Percentiles rank a stretch among this genome's conserved stretches.
Conservation (phyloP, 2,888 invertebrate species). For the Lottia gigantea region DNA sequence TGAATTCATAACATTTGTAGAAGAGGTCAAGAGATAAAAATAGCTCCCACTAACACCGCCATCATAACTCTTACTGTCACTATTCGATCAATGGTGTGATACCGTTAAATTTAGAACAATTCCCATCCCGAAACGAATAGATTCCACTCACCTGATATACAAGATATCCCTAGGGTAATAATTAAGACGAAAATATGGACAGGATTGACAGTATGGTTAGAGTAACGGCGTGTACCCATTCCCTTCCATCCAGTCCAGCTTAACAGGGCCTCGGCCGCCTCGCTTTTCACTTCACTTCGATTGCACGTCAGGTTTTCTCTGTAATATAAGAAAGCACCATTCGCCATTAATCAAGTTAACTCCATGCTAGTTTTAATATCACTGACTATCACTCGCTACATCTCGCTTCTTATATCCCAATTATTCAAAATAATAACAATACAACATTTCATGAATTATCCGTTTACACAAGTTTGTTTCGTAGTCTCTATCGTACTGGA, state of each 20-base stretch:
- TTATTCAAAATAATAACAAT: constrained; percentile 9
- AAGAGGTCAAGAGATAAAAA: too few species aligned
- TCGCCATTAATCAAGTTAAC: constrained; percentile 42
- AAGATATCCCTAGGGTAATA: constrained; percentile 23
- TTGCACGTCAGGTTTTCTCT: constrained; percentile 22
- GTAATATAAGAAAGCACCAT: constrained; percentile 33
- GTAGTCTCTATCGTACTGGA: constrained; percentile 21
- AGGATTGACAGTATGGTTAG: constrained; percentile 38
- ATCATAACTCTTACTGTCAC: too few species aligned
- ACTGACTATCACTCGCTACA: not conserved
- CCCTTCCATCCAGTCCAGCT: constrained; percentile 44
- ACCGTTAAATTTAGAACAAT: too few species aligned
- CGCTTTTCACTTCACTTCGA: constrained; percentile 16
- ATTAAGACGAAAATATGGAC: constrained; percentile 27
- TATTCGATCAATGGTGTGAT: too few species aligned
- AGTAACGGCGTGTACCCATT: constrained; percentile 43
- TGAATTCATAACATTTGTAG: too few species aligned
- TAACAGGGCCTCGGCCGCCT: constrained; percentile 31
- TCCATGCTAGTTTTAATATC: constrained; percentile 6
- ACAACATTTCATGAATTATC: not conserved
- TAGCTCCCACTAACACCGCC: too few species aligned
- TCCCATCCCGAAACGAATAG: too few species aligned
- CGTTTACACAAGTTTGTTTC: constrained; percentile 13
- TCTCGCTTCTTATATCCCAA: not conserved
- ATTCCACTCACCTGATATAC: constrained; percentile 26